Percentiles rank a stretch among this genome's conserved stretches.
These are phyloP conservation scores for Atopsyche davidsoni DNA, from an alignment of 1,140 invertebrate genomes.

Conservation along the genomic window DNA sequence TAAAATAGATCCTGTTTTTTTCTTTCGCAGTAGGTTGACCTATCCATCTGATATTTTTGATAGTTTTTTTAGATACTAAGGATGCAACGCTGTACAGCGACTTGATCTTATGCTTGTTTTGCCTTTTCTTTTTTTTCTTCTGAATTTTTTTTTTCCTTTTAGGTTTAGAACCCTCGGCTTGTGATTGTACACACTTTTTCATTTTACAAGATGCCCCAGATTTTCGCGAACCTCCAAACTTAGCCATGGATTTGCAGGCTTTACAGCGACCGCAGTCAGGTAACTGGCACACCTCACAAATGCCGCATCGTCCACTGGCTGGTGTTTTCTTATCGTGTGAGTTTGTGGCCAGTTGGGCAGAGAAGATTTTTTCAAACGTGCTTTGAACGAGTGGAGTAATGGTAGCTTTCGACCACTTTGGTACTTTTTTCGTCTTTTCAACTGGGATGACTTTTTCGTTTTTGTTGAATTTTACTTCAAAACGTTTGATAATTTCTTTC, in stretches of 20 bases:
- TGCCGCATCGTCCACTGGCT: conserved; percentile 58
- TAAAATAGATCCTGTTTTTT: conserved; percentile 52
- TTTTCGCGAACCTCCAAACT: conserved; percentile 64
- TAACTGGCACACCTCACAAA: conserved; percentile 68
- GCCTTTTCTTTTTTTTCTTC: conserved; percentile 43
- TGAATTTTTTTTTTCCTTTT: no score
- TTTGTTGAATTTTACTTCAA: conserved; percentile 69
- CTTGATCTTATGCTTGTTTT: conserved; percentile 38
- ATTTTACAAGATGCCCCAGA: conserved; percentile 71
- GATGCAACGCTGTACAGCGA: conserved; percentile 40
- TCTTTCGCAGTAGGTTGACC: conserved; percentile 52
- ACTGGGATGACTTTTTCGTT: conserved; percentile 47
- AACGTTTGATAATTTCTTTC: conserved; percentile 66
- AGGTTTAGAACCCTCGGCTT: conserved; percentile 58
- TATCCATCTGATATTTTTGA: conserved; percentile 52
- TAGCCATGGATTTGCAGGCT: conserved; percentile 64
- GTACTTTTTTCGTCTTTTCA: conserved; percentile 48
- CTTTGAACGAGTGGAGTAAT: conserved; percentile 75
- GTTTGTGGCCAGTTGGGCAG: conserved; percentile 64
- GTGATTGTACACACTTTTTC: conserved; percentile 68
- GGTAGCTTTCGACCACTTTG: conserved; percentile 67
- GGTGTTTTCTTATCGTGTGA: conserved; percentile 45
- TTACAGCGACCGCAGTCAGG: conserved; percentile 68
- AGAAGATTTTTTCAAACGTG: conserved; percentile 77
- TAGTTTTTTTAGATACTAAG: conserved; percentile 38